Evolutionary conservation across 2,797 vertebrate species (phyloP).

Genomic region (Thalassophryne amazonica): DNA sequence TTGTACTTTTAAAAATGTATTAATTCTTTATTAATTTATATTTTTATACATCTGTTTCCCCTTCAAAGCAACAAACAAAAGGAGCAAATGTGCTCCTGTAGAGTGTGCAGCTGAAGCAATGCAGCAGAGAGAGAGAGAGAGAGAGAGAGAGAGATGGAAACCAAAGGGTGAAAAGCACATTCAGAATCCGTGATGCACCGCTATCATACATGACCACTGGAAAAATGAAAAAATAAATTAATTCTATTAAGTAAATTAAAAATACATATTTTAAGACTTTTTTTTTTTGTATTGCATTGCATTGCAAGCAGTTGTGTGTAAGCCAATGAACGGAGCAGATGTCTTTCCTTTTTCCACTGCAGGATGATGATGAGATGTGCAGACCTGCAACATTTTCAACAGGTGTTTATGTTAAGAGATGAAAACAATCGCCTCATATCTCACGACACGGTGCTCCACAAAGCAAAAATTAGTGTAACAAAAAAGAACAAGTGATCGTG

Average conservation of each 20-base stretch:
- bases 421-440: constrained; percentile 54
- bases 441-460: constrained; percentile 1
- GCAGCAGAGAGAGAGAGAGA: constrained; percentile 25
- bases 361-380: constrained; percentile 21
- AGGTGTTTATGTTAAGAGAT: constrained; percentile 67
- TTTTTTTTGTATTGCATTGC: no score
- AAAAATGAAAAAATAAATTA: no score
- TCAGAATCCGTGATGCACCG: constrained; percentile 40
- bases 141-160: constrained; percentile 9
- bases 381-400: constrained; percentile 58
- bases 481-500: no score
- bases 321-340: constrained; percentile 10
- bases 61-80: not conserved
- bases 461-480: constrained; percentile 7
- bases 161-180: constrained; percentile 43
- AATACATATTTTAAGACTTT: no score
- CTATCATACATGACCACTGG: constrained; percentile 29
- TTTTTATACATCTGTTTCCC: no score
- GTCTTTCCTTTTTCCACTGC: constrained; percentile 6
- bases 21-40: no score
- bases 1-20: no score
- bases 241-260: no score
- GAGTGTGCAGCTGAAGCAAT: constrained; percentile 39
- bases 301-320: constrained; percentile 1
- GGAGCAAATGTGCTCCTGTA: constrained; percentile 9